Conservation (phyloP, 2,888 invertebrate species). For the Epinotia bilunana region DNA sequence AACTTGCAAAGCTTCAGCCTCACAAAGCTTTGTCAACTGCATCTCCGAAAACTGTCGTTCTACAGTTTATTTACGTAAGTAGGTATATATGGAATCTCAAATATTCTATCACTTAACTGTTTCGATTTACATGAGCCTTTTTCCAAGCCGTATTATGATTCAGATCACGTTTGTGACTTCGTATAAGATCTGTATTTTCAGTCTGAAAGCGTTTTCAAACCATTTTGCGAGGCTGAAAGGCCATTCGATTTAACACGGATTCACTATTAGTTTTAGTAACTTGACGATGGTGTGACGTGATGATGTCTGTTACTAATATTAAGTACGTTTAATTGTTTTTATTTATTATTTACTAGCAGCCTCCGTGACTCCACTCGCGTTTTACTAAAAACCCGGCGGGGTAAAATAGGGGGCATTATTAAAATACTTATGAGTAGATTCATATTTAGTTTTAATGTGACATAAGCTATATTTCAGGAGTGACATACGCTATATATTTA, state of each 20-base stretch:
- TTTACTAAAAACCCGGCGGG: no score
- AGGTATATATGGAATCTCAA: background rate
- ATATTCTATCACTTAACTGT: conserved; percentile 3
- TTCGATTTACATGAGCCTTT: background rate
- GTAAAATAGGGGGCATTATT: no score
- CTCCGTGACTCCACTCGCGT: no score
- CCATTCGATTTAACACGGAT: conserved; percentile 24
- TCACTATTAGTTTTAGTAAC: conserved; percentile 20
- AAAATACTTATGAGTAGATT: no score
- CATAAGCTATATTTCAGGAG: no score
- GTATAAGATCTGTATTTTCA: conserved; percentile 48
- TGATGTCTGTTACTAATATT: background rate
- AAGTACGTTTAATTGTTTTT: background rate
- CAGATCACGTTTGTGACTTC: conserved; percentile 29
- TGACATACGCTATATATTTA: no score
- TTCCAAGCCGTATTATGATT: conserved; percentile 21
- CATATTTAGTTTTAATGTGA: no score
- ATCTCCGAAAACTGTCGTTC: background rate
- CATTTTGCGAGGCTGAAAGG: conserved; percentile 24
- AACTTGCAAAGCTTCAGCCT: no score
- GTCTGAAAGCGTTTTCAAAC: conserved; percentile 31
- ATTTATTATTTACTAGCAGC: no score
- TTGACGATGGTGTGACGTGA: background rate
- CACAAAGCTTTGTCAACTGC: background rate
- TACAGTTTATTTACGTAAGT: background rate